Evolutionary conservation across 2,113 vertebrate species (phyloP), one percentile per base, ranked within the genome.

Genomic region (Mirounga angustirostris): DNA sequence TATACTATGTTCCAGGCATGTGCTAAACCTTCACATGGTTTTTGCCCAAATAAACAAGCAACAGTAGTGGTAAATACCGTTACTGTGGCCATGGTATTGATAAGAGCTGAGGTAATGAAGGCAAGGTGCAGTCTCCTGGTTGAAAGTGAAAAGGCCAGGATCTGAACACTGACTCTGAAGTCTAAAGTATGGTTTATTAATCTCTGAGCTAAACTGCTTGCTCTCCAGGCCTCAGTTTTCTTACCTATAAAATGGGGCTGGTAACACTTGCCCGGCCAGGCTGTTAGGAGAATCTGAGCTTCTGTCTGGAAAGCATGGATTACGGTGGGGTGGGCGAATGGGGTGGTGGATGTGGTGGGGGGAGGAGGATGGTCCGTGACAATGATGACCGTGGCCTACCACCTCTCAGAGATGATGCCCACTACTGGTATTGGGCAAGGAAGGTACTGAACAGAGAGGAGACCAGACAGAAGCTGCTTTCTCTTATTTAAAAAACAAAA

Each of bases 321-420:
- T 9, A 8, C 56, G 5, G 54, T 22, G 15, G 33, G 30, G 28
- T 67, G 30, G 10, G 16, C 7, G 14, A 21, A 33, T 15, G n/a
- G 28, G 6, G 2, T 28, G 24, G 5, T 7, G 1, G 28, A 28
- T 21, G 6, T 13, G 28, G 22, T 14, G 13, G 14, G 1, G 0
- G 8, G 56, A 9, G 1, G 3, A 18, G 24, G n/a, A 36, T 10
- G 2, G 1, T 7, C 14, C 1, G 0, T 14, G 9, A 65, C 19
- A 19, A 46, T n/a, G 67, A 21, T 26, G 13, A 67, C 0, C 4
- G 1, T 22, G 43, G 50, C 28, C 7, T 21, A 18, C 36, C 50
- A 33, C 50, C 13, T 65, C 71, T 80, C 61, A 26, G 43, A 89
- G 58, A 18, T 46, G 71, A 74, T 0, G 14, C 26, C 24, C 46